phyloP scores from a whole-genome alignment of 2,888 invertebrate species.

The Exocentrus adspersus region DNA sequence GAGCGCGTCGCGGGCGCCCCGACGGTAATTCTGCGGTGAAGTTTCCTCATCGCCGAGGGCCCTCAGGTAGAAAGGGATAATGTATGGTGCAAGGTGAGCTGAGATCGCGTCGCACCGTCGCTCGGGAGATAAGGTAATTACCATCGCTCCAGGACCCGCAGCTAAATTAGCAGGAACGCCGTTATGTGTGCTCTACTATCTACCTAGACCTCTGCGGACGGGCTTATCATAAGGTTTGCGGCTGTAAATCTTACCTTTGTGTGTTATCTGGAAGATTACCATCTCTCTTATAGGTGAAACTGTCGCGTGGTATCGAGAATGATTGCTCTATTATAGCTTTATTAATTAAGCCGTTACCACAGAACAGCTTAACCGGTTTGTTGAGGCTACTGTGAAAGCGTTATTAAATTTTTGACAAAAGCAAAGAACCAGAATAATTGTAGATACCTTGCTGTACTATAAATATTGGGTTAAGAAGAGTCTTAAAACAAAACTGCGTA shows the following conservation, averaged over 20 bases:
- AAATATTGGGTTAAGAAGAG: no score
- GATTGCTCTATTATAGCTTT: background rate
- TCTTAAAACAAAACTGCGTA: no score
- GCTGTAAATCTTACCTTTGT: constrained; percentile 24
- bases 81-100: constrained; percentile 57
- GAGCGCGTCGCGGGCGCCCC: constrained; percentile 55
- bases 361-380: background rate
- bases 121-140: constrained; percentile 60
- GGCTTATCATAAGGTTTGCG: constrained; percentile 25
- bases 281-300: constrained; percentile 11
- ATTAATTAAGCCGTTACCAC: constrained; percentile 11
- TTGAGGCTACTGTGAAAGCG: no score
- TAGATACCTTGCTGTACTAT: no score
- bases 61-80: constrained; percentile 57
- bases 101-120: constrained; percentile 52
- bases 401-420: no score
- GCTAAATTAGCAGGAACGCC: constrained; percentile 58
- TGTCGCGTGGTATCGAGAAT: background rate
- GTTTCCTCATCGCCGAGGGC: constrained; percentile 55
- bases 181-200: constrained; percentile 47
- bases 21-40: constrained; percentile 53
- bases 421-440: no score
- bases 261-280: constrained; percentile 14
- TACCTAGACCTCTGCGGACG: constrained; percentile 1
- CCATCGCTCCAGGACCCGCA: constrained; percentile 53